These are phyloP conservation scores for Tipula vernalis DNA, from an alignment of 2,888 invertebrate species.

Conservation along the genomic window DNA sequence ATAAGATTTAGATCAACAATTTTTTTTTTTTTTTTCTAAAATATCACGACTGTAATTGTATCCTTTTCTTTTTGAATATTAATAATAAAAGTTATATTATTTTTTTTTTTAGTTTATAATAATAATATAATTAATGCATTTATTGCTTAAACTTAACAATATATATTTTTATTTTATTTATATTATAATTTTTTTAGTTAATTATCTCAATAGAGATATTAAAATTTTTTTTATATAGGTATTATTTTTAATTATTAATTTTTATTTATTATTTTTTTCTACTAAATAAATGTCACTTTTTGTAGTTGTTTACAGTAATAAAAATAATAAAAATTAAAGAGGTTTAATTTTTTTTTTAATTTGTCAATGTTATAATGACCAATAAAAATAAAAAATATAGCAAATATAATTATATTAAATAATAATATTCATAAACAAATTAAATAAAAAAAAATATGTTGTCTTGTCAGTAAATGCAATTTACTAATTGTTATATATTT, in stretches of 20 bases:
- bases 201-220: conserved; percentile 11
- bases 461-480: not conserved
- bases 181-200: not conserved
- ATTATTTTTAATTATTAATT: conserved; percentile 5
- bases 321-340: not conserved
- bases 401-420: not conserved
- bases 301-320: not conserved
- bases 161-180: not conserved
- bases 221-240: not conserved
- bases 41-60: conserved; percentile 12
- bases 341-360: not conserved
- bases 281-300: not conserved
- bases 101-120: not conserved
- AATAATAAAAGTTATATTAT: not conserved
- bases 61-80: not conserved
- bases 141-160: conserved; percentile 9
- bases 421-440: not conserved
- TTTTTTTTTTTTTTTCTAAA: conserved; percentile 12
- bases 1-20: conserved; percentile 7
- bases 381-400: not conserved
- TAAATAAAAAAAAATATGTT: not conserved
- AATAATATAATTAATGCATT: conserved; percentile 8
- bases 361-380: not conserved
- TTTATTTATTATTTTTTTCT: not conserved
- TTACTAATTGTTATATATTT: conserved; percentile 9